These are phyloP conservation scores for Aulostomus chinensis DNA, from an alignment of 2,797 vertebrate genomes.

Conservation along the genomic window DNA sequence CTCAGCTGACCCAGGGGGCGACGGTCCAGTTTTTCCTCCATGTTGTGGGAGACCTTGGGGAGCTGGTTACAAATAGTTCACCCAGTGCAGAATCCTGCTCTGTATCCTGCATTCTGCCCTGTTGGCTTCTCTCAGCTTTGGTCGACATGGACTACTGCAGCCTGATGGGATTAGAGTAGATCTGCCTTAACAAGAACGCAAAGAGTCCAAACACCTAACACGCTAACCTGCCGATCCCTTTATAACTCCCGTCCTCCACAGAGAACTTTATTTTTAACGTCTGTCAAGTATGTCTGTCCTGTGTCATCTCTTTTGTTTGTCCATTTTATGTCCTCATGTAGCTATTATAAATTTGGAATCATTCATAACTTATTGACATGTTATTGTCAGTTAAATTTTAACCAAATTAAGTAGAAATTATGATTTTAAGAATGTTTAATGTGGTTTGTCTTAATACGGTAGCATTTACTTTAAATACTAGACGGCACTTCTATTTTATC, in stretches of 20 bases:
- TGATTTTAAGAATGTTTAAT: constrained; percentile 12
- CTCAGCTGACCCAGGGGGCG: constrained; percentile 1
- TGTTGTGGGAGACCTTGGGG: neutral
- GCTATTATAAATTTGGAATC: constrained; percentile 17
- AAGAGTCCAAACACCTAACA: neutral
- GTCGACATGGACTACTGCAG: constrained; percentile 7
- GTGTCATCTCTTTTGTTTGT: constrained; percentile 5
- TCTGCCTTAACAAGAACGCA: constrained; percentile 15
- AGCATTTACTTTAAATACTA: constrained; percentile 17
- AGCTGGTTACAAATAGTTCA: neutral
- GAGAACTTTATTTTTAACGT: constrained; percentile 11
- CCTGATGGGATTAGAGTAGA: constrained; percentile 12
- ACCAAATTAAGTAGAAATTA: constrained; percentile 11
- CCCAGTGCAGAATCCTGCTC: constrained; percentile 12
- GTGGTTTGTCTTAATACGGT: constrained; percentile 10
- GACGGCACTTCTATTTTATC: constrained; percentile 14
- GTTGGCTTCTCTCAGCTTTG: constrained; percentile 11
- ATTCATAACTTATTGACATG: constrained; percentile 48
- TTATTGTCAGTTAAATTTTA: constrained; percentile 23
- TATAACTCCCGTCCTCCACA: constrained; percentile 1
- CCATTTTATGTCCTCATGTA: constrained; percentile 3
- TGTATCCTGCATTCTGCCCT: constrained; percentile 1
- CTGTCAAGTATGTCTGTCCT: neutral
- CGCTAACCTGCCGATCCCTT: constrained; percentile 11
- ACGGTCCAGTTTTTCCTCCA: constrained; percentile 1